These are phyloP conservation scores for Lissocephala sabroskyi DNA, from an alignment of 2,888 invertebrate genomes.

Conservation along the genomic window DNA sequence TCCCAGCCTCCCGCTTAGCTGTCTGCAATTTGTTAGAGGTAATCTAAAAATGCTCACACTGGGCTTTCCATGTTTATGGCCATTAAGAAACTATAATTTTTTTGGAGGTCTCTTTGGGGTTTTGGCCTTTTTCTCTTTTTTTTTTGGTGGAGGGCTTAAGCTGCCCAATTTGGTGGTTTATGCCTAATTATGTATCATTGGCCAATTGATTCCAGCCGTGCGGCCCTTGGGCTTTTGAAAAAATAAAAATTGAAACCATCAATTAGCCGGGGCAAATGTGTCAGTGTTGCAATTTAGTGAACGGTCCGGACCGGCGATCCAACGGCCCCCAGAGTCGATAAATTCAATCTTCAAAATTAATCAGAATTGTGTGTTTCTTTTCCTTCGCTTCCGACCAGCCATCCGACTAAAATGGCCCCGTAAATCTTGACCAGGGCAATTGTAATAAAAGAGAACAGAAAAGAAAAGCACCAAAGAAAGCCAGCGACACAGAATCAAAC, in stretches of 20 bases:
- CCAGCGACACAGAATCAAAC: too few relatives aligned
- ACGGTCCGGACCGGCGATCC: not conserved
- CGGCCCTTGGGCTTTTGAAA: slow-evolving; percentile 6
- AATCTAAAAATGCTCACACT: slow-evolving; percentile 7
- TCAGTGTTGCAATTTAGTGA: slow-evolving; percentile 7
- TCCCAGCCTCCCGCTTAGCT: slow-evolving; percentile 19
- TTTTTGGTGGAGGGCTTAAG: not conserved
- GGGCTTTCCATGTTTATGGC: slow-evolving; percentile 24
- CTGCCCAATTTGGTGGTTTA: not conserved
- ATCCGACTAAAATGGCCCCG: too few relatives aligned
- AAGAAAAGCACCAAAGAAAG: not conserved
- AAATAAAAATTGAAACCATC: slow-evolving; percentile 25
- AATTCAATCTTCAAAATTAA: not conserved
- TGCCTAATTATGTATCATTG: slow-evolving; percentile 31
- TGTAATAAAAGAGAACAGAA: not conserved
- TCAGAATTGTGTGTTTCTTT: too few relatives aligned
- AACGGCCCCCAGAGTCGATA: too few relatives aligned
- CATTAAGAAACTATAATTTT: slow-evolving; percentile 24
- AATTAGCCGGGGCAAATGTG: slow-evolving; percentile 42
- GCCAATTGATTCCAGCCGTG: not conserved
- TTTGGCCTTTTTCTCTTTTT: slow-evolving; percentile 34
- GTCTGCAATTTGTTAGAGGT: slow-evolving; percentile 38
- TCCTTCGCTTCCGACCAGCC: too few relatives aligned
- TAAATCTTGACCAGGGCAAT: too few relatives aligned
- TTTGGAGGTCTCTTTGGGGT: slow-evolving; percentile 18